Conservation (phyloP, 2,888 invertebrate species). For the Hermaeophaga mercurialis region DNA sequence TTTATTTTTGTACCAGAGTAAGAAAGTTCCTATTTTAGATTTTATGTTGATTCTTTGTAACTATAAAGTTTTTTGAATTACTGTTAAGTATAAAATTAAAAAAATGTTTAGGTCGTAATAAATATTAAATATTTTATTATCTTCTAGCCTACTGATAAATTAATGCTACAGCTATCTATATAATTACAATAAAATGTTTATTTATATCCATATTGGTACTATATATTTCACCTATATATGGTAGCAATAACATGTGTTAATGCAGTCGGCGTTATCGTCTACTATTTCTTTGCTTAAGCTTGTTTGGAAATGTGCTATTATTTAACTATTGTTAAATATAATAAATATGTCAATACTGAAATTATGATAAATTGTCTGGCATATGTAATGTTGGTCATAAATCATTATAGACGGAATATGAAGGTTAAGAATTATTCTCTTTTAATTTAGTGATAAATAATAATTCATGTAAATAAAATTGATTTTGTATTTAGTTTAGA, state of each 20-base stretch:
- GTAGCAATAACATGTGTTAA: conserved; percentile 4
- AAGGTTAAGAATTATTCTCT: not conserved
- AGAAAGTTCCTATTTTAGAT: no score
- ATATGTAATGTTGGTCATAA: not conserved
- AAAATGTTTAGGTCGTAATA: no score
- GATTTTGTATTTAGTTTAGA: not conserved
- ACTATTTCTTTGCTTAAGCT: not conserved
- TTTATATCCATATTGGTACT: no score
- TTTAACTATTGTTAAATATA: not conserved
- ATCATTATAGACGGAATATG: conserved; percentile 1
- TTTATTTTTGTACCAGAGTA: no score
- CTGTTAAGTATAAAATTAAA: no score
- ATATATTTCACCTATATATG: conserved; percentile 3
- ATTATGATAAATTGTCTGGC: not conserved
- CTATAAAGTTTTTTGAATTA: no score
- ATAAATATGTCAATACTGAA: not conserved
- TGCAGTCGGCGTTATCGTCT: not conserved
- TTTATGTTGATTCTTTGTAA: no score
- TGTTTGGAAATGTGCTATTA: conserved; percentile 3
- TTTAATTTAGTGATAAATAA: conserved; percentile 1
- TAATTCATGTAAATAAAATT: not conserved
- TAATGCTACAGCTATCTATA: no score
- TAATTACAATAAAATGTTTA: no score
- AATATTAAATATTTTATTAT: no score
- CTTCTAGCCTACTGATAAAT: no score